Base-by-base conservation (phyloP, 2,888 invertebrate species). In the Stenchaetothrips biformis region DNA sequence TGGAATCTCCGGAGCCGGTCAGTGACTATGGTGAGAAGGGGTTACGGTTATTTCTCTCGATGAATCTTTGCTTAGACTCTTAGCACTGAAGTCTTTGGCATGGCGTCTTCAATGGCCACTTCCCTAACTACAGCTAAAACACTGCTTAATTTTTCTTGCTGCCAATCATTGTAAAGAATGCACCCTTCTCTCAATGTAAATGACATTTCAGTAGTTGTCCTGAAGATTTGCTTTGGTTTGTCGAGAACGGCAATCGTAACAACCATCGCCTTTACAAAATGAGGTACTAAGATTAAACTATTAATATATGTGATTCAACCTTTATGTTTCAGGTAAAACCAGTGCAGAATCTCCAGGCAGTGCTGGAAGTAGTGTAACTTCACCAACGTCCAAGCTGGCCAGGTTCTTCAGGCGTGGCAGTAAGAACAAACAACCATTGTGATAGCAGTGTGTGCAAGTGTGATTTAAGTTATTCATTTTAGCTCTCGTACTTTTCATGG, bases 21-120 rank as follows among this genome's bases (percentile, higher is more conserved):
- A 67, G 67, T 67, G 67, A 67, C 18, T 67, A 67, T 21, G 67
- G 67, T 67, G 67, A 67, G 67, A 67, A 67, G 67, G 67, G 67
- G 67, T 67, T 67, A 67, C 67, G 21, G 21, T 67, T 67, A 21
- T 21, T 21, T 7, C 4, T 67, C 21, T 67, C 67, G 21, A 67
- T 21, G 13, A 53, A 13, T 53, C 67, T 21, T n/a, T n/a, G n/a
- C n/a, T n/a, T n/a, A n/a, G n/a, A n/a, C 37, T 37, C 37, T 37
- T 37, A 4, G 37, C 37, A 37, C 37, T 37, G 37, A 37, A 37
- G 37, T 37, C 37, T 37, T n/a, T n/a, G n/a, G n/a, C n/a, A n/a
- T 37, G 37, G 4, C 1, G 37, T 37, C 37, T 37, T 4, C 37
- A n/a, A n/a, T n/a, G n/a, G n/a, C n/a, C n/a, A n/a, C n/a, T n/a